A percentile compares a stretch with the other conserved stretches of the same genome.
Evolutionary conservation across 1,140 invertebrate genomes (phyloP).

Genomic region (Nylanderia fulva): DNA sequence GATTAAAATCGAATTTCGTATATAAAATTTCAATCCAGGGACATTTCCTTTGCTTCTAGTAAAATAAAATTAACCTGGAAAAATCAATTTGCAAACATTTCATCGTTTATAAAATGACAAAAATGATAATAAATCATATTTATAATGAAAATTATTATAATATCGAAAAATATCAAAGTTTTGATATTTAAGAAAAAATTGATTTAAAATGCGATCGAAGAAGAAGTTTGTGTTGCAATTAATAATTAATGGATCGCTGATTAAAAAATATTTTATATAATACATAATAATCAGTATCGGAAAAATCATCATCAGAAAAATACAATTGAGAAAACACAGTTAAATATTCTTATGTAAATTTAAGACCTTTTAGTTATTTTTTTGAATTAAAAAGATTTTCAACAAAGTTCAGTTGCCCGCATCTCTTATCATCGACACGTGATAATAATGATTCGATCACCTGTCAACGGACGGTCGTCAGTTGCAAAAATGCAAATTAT

Average conservation of each 20-base stretch:
- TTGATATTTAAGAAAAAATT: not conserved
- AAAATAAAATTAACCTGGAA: not conserved
- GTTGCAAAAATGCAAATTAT: slow-evolving; percentile 16
- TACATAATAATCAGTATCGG: not conserved
- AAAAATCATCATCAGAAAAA: not conserved
- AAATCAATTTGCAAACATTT: not conserved
- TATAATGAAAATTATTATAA: not conserved
- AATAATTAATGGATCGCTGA: not conserved
- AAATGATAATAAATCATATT: no score
- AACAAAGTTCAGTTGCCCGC: slow-evolving; percentile 11
- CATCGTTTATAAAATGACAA: not conserved
- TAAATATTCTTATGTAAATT: not conserved
- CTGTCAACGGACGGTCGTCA: not conserved
- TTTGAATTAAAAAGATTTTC: slow-evolving; percentile 28
- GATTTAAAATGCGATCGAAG: not conserved
- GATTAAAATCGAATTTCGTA: not conserved
- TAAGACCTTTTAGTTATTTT: not conserved
- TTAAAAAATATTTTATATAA: not conserved
- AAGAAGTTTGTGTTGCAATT: not conserved
- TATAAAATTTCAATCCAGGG: not conserved
- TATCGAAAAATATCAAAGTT: not conserved
- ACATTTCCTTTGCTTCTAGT: not conserved
- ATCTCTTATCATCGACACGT: not conserved
- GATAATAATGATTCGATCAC: not conserved
- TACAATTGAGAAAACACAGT: not conserved